Base-by-base conservation (phyloP, 2,797 vertebrate species). In the Typhlichthys eigenmanni region DNA sequence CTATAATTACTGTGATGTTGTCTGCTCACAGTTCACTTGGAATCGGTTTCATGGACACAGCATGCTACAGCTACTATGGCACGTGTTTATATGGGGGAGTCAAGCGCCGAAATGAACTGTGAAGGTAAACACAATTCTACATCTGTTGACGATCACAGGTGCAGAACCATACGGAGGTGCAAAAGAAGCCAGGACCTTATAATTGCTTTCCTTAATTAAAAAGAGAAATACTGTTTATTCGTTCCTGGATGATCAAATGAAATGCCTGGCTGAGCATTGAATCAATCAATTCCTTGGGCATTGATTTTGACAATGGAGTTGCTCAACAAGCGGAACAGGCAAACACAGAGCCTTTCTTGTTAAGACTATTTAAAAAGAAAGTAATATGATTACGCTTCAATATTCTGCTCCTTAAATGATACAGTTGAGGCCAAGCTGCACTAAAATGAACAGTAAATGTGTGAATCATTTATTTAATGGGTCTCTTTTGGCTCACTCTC, bases 151-250 rank as follows among this genome's bases (percentile, higher is more conserved):
- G 34, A 75, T 74, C 32, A 53, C 29, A 47, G 45, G 72, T 38
- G 6, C 7, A 62, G n/a, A 55, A 24, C 16, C 43, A 75, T 66
- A 13, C 62, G 32, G 29, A 67, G 62, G 62, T 62, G 64, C 76
- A 61, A 60, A 64, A 67, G 58, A 75, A 64, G 60, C 66, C 64
- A 43, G 51, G 48, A 71, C 68, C 71, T 75, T 63, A 69, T 82
- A 74, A 87, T 75, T 76, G 58, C 72, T 78, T 82, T 76, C 69
- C 49, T 55, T 82, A 70, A 83, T 84, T 82, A 83, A 81, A 81
- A 71, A 24, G 78, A 34, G 78, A 83, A 78, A 38, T 38, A 9
- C 34, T 38, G 34, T 51, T 53, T 64, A 71, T 76, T 72, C 49
- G 10, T n/a, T 58, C 57, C 69, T 68, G 53, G 66, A 82, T 72